Base-by-base conservation (phyloP, 1,140 invertebrate genomes). In the Drosophila hydei region DNA sequence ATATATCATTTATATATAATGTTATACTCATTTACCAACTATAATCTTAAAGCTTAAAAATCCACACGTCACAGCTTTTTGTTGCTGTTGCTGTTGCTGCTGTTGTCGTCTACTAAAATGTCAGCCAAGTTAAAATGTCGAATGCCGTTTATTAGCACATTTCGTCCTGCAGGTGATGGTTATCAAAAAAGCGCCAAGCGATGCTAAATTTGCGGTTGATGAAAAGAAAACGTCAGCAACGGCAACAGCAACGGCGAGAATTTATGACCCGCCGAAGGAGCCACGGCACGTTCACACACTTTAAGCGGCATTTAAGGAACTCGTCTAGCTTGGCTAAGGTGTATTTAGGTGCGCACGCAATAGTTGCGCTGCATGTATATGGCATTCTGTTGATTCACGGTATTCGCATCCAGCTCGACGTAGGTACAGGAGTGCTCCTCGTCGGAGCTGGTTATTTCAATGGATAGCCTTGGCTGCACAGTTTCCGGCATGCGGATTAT, bases 61-160 rank as follows among this genome's bases (percentile, higher is more conserved):
- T 12, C 2, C 9, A 3, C 30, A 33, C 2, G 11, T 8, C 27
- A 9, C 27, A 30, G 9, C 27, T 11, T 33, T 33, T 33, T 12
- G 30, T 12, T 33, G 30, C 12, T 3, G 30, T 33, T 33, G 30
- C 12, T 33, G 30, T 30, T 30, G 27, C 52, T 11, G 18, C 14
- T 45, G 11, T n/a, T 27, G 25, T 4, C 16, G 40, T 59, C 40
- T 59, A 14, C 6, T 52, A 52, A 47, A 45, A 51, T 48, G 56
- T 55, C 50, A 56, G 47, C 56, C 43, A 45, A 70, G 76, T 67
- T 72, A 83, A 83, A 81, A 75, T 83, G 75, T 72, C 72, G 43
- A 75, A 84, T 79, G 79, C 70, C 79, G 64, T 83, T 83, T 83
- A 84, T 79, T 83, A 84, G 72, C 45, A 40, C 65, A 59, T 61